These are phyloP conservation scores for Tenthredo amoena DNA, from an alignment of 2,888 invertebrate species.

Conservation along the genomic window DNA sequence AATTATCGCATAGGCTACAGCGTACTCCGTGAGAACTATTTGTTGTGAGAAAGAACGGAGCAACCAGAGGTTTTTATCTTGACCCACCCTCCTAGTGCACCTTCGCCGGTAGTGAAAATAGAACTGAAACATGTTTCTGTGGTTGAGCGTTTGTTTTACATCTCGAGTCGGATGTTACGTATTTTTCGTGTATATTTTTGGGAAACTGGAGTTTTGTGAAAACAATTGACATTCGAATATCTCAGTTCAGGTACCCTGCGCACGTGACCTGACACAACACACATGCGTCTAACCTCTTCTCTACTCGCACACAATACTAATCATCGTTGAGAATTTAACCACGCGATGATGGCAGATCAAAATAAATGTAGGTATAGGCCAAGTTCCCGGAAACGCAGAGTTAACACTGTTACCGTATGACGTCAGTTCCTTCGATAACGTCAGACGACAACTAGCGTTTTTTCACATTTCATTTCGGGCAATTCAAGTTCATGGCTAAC, in stretches of 20 bases:
- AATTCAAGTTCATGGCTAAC: background rate
- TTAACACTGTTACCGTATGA: conserved; percentile 18
- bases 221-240: conserved; percentile 27
- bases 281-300: background rate
- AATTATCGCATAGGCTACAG: too few species aligned
- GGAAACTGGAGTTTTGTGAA: background rate
- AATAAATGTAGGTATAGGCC: conserved; percentile 24
- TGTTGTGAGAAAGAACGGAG: too few species aligned
- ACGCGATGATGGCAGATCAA: conserved; percentile 14
- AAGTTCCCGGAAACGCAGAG: conserved; percentile 32
- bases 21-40: too few species aligned
- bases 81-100: background rate
- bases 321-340: background rate
- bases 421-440: conserved; percentile 27
- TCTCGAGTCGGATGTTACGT: conserved; percentile 15
- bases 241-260: background rate
- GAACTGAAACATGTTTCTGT: conserved; percentile 8
- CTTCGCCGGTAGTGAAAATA: background rate
- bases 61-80: background rate
- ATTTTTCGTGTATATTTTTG: conserved; percentile 26
- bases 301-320: conserved; percentile 1
- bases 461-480: background rate
- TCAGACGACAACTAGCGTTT: conserved; percentile 4
- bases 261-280: background rate
- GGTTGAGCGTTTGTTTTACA: conserved; percentile 34